A percentile compares a stretch with the other conserved stretches of the same genome.
Conservation (phyloP, 2,888 invertebrate species). For the Polyommatus icarus region DNA sequence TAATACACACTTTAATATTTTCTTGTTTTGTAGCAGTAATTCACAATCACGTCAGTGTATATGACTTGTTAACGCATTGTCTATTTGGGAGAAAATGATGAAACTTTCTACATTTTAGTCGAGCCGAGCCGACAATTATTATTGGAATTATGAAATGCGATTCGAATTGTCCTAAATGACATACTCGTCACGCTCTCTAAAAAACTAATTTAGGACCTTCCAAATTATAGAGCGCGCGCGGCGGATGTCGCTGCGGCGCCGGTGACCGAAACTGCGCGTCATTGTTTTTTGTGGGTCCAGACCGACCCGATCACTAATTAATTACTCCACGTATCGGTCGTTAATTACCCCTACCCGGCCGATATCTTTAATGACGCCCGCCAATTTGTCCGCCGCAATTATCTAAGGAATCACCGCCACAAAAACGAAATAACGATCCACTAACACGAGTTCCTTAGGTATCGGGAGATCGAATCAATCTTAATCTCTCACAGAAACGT, state of each 20-base stretch:
- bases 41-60: not conserved
- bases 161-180: constrained; percentile 77
- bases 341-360: constrained; percentile 70
- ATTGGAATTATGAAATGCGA: constrained; percentile 52
- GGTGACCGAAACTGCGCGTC: constrained; percentile 75
- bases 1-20: not conserved
- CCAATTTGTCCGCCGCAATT: constrained; percentile 78
- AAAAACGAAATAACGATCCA: constrained; percentile 68
- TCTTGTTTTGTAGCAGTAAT: not conserved
- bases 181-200: constrained; percentile 77
- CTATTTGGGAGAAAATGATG: not conserved
- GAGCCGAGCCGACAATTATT: constrained; percentile 40
- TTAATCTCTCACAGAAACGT: constrained; percentile 79
- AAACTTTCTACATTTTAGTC: constrained; percentile 20
- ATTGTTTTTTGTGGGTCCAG: constrained; percentile 77
- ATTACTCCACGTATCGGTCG: constrained; percentile 80
- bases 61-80: not conserved
- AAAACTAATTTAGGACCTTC: constrained; percentile 77
- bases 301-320: constrained; percentile 72
- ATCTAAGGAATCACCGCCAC: constrained; percentile 70
- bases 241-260: constrained; percentile 76
- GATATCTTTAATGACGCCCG: constrained; percentile 70
- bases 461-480: constrained; percentile 79
- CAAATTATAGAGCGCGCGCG: constrained; percentile 75
- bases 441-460: constrained; percentile 63